These are phyloP conservation scores for Stenotaenia linearis DNA, from an alignment of 2,888 invertebrate genomes.

Conservation along the genomic window DNA sequence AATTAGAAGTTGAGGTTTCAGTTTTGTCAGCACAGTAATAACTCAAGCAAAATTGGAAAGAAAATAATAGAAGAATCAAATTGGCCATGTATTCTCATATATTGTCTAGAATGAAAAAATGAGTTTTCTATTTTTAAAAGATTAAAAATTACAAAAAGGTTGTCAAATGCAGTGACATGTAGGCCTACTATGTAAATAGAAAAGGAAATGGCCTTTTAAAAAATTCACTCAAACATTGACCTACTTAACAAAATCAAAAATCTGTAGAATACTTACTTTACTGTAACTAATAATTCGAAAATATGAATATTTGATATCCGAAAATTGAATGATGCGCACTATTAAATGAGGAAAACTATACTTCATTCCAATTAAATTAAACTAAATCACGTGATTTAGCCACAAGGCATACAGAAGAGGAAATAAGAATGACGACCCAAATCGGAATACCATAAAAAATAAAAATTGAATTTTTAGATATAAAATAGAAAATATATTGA, in stretches of 20 bases:
- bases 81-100: background rate
- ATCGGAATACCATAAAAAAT: background rate
- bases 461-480: background rate
- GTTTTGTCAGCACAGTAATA: background rate
- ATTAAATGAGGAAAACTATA: background rate
- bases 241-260: background rate
- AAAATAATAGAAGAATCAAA: background rate
- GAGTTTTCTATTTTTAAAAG: background rate
- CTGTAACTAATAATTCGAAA: background rate
- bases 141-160: no score
- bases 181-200: background rate
- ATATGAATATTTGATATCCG: background rate
- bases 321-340: background rate
- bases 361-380: conserved; percentile 5
- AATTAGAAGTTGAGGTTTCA: background rate
- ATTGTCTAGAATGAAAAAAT: background rate
- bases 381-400: conserved; percentile 1
- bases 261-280: background rate
- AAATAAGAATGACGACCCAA: background rate
- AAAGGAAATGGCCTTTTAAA: conserved; percentile 9
- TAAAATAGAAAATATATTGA: background rate
- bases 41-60: background rate
- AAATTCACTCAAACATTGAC: background rate
- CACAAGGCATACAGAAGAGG: conserved; percentile 10
- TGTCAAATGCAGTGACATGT: background rate